Conservation (phyloP, 2,797 vertebrate genomes). For the Microcaecilia unicolor region DNA sequence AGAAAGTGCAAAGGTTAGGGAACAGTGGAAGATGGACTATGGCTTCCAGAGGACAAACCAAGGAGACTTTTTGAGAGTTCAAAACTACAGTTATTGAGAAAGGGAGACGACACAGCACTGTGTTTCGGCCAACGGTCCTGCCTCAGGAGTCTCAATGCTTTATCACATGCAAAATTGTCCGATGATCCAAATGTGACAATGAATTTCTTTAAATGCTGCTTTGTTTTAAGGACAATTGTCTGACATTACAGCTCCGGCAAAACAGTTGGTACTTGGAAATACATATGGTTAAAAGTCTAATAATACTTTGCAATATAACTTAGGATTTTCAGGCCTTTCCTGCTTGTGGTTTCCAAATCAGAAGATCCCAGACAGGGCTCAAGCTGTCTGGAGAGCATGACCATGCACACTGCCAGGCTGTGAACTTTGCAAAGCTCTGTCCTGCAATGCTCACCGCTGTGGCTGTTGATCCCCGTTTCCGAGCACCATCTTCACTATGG, state of each 20-base stretch:
- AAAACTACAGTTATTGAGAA: no score
- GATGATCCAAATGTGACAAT: no score
- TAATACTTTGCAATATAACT: conserved; percentile 24
- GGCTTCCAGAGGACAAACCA: no score
- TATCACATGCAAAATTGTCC: no score
- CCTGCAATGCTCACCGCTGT: background rate
- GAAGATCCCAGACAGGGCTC: rapidly evolving
- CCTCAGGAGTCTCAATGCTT: no score
- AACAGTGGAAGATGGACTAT: no score
- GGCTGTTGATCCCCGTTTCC: background rate
- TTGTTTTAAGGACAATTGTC: no score
- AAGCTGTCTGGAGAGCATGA: rapidly evolving
- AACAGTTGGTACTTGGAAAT: conserved; percentile 1
- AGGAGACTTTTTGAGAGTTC: no score
- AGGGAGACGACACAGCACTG: no score
- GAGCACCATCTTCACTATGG: conserved; percentile 4
- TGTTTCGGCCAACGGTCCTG: no score
- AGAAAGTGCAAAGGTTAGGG: no score
- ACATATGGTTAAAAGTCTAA: conserved; percentile 17
- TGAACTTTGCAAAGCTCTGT: conserved; percentile 5
- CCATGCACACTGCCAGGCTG: background rate
- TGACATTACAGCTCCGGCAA: conserved; percentile 6
- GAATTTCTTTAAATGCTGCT: no score
- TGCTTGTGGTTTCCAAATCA: conserved; percentile 5
- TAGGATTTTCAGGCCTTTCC: conserved; percentile 18